Evolutionary conservation across 2,797 vertebrate species (phyloP), one percentile per base, ranked within the genome.

Genomic region (Hydrocynus forskahlii): DNA sequence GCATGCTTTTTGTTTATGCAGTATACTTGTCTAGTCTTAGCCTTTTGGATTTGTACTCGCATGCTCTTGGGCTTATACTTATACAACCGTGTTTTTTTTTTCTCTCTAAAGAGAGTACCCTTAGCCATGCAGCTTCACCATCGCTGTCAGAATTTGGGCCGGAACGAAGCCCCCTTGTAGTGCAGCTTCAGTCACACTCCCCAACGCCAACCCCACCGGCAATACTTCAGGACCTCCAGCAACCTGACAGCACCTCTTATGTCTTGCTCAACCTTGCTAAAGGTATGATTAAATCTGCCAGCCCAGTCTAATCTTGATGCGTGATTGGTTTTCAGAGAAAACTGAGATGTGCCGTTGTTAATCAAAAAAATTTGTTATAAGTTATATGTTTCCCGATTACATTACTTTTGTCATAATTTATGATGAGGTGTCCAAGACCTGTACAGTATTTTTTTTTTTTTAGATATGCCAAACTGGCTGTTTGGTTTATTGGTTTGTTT

Each of bases 221-320:
- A 57, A 90, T 99, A 88, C 92, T 99, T 83, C 97, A 99, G 84
- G 97, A 99, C 88, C 92, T 99, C 9, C 97, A 98, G 75, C 96
- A 96, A 87, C 94, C 93, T 5, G 97, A 99, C 84, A 97, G 93
- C 92, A 96, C 96, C 59, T 99, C 97, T 57, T 99, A 97, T 83
- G 97, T 99, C 91, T 95, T 99, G 59, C 96, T 99, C 81, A 99
- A 98, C 88, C 92, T 99, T 1, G 97, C 98, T n/a, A 97, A 97
- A 95, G 97, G 98, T 98, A 91, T 21, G 40, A 50, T 69, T 76
- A 17, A 38, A 21, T 38, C 71, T 55, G 29, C 9, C 40, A 43
- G 3, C 40, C 3, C 40, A 4, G 40, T n/a, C n/a, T n/a, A n/a
- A n/a, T n/a, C n/a, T n/a, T n/a, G n/a, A n/a, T n/a, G n/a, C n/a